Evolutionary conservation across 1,140 invertebrate species (phyloP).

Genomic region (Octopus bimaculoides): DNA sequence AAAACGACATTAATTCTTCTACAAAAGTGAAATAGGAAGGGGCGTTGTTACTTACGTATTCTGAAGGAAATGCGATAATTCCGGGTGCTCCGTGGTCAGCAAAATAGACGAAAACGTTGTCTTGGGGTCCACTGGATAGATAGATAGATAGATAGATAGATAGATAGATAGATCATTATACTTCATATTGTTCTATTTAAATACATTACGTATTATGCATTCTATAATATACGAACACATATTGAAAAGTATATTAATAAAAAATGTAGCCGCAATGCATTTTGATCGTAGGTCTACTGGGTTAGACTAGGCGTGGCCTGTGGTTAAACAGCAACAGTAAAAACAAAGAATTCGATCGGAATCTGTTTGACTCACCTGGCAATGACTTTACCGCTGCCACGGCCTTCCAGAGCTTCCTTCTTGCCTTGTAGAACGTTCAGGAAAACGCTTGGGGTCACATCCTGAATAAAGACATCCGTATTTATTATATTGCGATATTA

Average conservation of each 20-base stretch:
- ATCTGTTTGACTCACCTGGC: slow-evolving; percentile 55
- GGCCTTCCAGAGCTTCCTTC: slow-evolving; percentile 52
- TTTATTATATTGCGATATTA: too few relatives aligned
- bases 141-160: background rate
- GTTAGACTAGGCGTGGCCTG: background rate
- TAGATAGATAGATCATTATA: too few relatives aligned
- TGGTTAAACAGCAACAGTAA: background rate
- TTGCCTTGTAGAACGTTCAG: slow-evolving; percentile 63
- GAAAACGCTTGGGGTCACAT: slow-evolving; percentile 63
- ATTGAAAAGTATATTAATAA: background rate
- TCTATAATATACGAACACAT: too few relatives aligned
- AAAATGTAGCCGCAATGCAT: background rate
- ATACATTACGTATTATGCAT: too few relatives aligned
- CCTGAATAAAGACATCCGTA: slow-evolving; percentile 38
- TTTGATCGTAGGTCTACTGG: background rate
- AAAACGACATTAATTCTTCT: too few relatives aligned
- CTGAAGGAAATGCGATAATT: slow-evolving; percentile 62
- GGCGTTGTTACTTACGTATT: too few relatives aligned
- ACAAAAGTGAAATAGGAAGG: too few relatives aligned
- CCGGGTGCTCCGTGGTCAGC: slow-evolving; percentile 68
- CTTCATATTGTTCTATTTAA: too few relatives aligned
- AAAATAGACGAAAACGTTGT: slow-evolving; percentile 68
- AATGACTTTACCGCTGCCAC: slow-evolving; percentile 62
- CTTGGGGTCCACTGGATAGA: slow-evolving; percentile 61
- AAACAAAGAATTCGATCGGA: background rate